A percentile compares a stretch with the other conserved stretches of the same genome.
These are phyloP conservation scores for Bubo bubo DNA, from an alignment of 2,113 vertebrate genomes.

Conservation along the genomic window DNA sequence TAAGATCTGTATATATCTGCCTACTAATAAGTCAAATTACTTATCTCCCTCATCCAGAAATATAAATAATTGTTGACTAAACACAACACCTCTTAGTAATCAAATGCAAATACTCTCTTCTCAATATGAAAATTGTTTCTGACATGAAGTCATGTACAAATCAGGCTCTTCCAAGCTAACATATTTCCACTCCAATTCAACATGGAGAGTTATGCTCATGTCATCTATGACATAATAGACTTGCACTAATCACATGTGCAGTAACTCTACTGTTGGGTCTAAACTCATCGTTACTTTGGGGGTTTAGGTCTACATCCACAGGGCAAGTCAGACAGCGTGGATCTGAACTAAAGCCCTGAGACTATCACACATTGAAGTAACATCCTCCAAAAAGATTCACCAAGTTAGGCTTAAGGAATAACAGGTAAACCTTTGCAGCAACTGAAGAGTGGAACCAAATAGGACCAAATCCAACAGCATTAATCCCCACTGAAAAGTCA, in stretches of 20 bases:
- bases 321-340: neutral
- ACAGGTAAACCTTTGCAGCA: too few species aligned
- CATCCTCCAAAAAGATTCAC: neutral
- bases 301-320: neutral
- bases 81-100: constrained; percentile 14
- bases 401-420: neutral
- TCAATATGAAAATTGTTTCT: constrained; percentile 43
- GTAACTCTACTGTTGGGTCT: neutral
- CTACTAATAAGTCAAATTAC: constrained; percentile 32
- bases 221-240: too few species aligned
- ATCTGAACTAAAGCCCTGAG: neutral
- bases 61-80: constrained; percentile 62
- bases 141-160: neutral
- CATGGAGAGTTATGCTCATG: neutral
- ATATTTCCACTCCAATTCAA: neutral
- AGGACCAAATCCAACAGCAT: neutral
- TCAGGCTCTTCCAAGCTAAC: neutral
- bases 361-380: neutral
- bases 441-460: neutral
- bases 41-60: constrained; percentile 53
- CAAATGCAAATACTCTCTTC: constrained; percentile 18
- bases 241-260: neutral
- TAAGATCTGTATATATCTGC: neutral
- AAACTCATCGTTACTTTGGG: neutral
- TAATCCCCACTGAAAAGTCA: neutral